Evolutionary conservation across 2,797 vertebrate genomes (phyloP).

Genomic region (Hozukius guyotensis): DNA sequence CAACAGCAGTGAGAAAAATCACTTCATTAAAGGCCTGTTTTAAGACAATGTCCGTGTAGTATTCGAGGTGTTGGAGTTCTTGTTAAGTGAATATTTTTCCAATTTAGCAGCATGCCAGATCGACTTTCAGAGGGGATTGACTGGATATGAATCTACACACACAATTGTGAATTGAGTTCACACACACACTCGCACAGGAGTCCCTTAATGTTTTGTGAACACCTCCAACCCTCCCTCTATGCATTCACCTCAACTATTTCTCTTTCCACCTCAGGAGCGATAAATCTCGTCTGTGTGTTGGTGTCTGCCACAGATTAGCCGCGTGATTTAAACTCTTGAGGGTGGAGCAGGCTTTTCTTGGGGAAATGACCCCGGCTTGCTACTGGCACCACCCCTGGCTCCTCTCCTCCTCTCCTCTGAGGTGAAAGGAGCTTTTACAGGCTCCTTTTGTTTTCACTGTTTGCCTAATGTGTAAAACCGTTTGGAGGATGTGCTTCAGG

Average conservation of each 20-base stretch:
- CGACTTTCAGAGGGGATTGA: conserved; percentile 19
- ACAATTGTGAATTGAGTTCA: not conserved
- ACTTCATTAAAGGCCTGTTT: conserved; percentile 3
- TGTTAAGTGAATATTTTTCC: conserved; percentile 43
- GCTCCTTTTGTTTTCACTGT: conserved; percentile 67
- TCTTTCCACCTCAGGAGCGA: conserved; percentile 57
- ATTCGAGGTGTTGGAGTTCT: conserved; percentile 7
- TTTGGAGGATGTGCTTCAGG: conserved; percentile 4
- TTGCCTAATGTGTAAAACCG: conserved; percentile 27
- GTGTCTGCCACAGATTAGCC: conserved; percentile 60
- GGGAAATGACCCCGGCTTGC: conserved; percentile 59
- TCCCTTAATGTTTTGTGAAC: conserved; percentile 35
- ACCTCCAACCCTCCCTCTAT: conserved; percentile 28
- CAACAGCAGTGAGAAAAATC: conserved; percentile 2
- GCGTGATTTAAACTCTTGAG: conserved; percentile 57
- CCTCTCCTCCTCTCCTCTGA: conserved; percentile 32
- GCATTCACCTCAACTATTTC: conserved; percentile 49
- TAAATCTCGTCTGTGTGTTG: conserved; percentile 63
- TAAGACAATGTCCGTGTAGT: not conserved
- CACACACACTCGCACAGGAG: not conserved
- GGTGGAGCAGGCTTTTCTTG: conserved; percentile 55
- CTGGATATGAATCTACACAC: conserved; percentile 17
- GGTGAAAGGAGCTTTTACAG: conserved; percentile 56
- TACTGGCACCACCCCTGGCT: conserved; percentile 22
- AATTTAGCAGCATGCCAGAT: conserved; percentile 25